Percentiles rank a stretch among this genome's conserved stretches.
Conservation (phyloP, 2,888 invertebrate species). For the Phengaris alcon region DNA sequence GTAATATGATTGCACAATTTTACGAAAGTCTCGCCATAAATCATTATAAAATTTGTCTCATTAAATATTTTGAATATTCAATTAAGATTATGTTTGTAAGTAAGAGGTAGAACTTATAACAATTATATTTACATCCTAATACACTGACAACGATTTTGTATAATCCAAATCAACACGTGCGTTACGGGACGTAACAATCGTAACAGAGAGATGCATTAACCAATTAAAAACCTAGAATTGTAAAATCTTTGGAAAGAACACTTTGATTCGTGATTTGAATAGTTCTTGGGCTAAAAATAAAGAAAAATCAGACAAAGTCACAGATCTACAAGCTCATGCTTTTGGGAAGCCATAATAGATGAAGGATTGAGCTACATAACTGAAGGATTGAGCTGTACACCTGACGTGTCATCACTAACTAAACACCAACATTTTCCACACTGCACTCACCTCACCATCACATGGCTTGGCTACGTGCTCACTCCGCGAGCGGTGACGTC, state of each 20-base stretch:
- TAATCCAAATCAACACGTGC: conserved; percentile 1
- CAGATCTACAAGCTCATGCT: conserved; percentile 4
- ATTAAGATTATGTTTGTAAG: not conserved
- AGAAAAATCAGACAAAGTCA: no score
- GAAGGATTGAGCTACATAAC: not conserved
- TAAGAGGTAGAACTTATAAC: not conserved
- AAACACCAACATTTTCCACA: conserved; percentile 32
- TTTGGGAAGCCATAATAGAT: not conserved
- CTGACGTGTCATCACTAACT: conserved; percentile 1
- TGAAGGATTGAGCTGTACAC: conserved; percentile 23
- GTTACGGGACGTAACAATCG: not conserved
- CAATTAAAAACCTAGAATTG: not conserved
- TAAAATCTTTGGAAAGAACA: not conserved
- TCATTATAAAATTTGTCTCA: not conserved
- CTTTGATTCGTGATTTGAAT: not conserved
- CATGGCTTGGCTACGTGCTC: conserved; percentile 59
- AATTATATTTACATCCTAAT: not conserved
- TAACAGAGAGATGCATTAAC: not conserved
- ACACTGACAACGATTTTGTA: not conserved
- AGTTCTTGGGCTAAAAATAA: no score
- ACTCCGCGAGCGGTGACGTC: conserved; percentile 57
- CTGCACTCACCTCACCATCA: conserved; percentile 76
- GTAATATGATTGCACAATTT: not conserved
- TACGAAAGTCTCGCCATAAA: not conserved
- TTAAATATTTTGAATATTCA: not conserved